Conservation (phyloP, 2,113 vertebrate genomes). For the Pseudopipra pipra region DNA sequence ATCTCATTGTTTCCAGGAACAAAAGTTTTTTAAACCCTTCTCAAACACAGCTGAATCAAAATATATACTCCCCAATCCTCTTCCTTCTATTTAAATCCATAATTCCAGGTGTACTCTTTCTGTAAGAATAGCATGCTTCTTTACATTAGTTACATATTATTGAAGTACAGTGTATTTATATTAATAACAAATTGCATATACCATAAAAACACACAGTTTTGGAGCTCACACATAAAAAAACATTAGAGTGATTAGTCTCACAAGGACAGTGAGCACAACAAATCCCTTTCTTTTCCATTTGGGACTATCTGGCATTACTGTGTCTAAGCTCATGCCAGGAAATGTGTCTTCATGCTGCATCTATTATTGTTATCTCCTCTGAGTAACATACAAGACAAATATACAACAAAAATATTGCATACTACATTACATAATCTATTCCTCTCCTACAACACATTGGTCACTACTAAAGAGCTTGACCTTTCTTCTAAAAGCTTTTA, state of each 20-base stretch:
- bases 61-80: neutral
- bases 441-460: neutral
- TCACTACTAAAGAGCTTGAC: neutral
- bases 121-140: neutral
- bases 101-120: neutral
- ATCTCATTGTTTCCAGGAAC: constrained; percentile 35
- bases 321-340: neutral
- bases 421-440: neutral
- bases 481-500: neutral
- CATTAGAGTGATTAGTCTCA: neutral
- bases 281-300: neutral
- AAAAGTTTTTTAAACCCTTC: constrained; percentile 14
- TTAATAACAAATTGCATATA: neutral
- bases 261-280: neutral
- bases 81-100: neutral
- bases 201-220: neutral
- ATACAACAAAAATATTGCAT: neutral
- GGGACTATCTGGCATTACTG: neutral
- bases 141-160: neutral
- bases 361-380: neutral
- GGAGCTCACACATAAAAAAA: neutral
- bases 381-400: neutral
- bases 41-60: constrained; percentile 16
- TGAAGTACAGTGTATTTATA: neutral
- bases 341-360: neutral